Evolutionary conservation across 2,888 invertebrate species (phyloP), one percentile per base, ranked within the genome.

Genomic region (Laspeyria flexula): DNA sequence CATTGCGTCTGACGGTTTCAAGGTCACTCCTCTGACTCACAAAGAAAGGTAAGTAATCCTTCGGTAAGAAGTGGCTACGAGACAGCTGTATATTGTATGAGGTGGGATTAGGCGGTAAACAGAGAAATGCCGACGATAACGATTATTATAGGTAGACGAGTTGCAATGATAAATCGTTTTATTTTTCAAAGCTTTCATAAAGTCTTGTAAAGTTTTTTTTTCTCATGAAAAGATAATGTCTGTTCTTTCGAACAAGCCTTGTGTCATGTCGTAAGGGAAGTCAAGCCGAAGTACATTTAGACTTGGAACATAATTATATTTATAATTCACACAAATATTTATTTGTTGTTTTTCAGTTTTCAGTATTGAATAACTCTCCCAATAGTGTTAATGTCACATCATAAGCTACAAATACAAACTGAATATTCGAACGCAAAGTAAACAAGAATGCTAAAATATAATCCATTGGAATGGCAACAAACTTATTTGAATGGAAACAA

Each of bases 1-100:
- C 81, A 81, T 75, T 81, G 81, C 81, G 81, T 80, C 81, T 78
- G 57, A 70, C 53, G 53, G 55, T 55, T 21, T 53, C 73, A 81
- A 81, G 80, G 81, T 75, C 66, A 67, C 56, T 55, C 50, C 66
- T 65, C 73, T 53, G 53, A 51, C 21, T 53, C 41, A 41, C 33
- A 21, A 41, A 52, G 56, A 59, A 55, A 68, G 50, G 54, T 63
- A 56, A 65, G 54, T 63, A 56, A 65, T 57, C 54, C 54, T 53
- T 54, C 47, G 45, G 42, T 57, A 44, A 61, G 46, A 54, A 54
- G 51, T 41, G 7, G 44, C 37, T 30, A 33, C 34, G 25, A 55
- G 42, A 53, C 39, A 46, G 42, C 31, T 39, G 31, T 60, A 56
- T 66, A 43, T 65, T 50, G 15, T 38, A 43, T 25, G 18, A 38